Base-by-base conservation (phyloP, 2,797 vertebrate species). In the Lagorchestes hirsutus region DNA sequence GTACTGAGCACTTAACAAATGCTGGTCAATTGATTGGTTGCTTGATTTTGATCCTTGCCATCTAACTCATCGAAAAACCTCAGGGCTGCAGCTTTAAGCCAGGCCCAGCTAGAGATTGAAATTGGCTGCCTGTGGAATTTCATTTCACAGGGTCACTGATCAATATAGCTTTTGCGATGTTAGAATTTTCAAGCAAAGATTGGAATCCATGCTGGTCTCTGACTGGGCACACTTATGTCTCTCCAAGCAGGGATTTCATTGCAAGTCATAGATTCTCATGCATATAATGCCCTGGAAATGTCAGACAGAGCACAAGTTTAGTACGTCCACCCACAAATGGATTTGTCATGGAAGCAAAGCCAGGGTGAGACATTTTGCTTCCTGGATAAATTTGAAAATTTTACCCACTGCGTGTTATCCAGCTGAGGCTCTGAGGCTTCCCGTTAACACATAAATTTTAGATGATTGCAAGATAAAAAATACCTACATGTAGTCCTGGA, bases 251-350 rank as follows among this genome's bases (percentile, higher is more conserved):
- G 90, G n/a, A 6, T 93, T 74, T 96, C 87, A 10, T 18, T 62
- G 90, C 5, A 27, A 92, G 90, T 5, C 93, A 93, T 29, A 56
- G 90, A 92, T 87, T 50, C 50, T 29, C 29, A 40, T 92, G 82
- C 50, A 18, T 62, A 92, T 54, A 52, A 55, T 24, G 22, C 22
- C 54, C n/a, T 62, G 94, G 93, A 92, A 95, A 96, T 58, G 56
- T 97, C 90, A 87, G 40, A 87, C 74, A 87, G 22, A 87, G 22
- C 74, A 87, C 40, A 46, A 87, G 74, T 40, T 87, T 87, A 87
- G 74, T 46, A 87, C 24, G 10, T 87, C 74, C 74, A 27, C 74
- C 74, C 74, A 87, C 74, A 27, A 87, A 87, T 27, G 74, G 40
- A 87, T 87, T 87, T 87, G 40, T 87, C 40, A 50, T 87, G 24